Conservation (phyloP, 92 coral and sea anemone genomes). For the Hydrozoanthus gracilis region DNA sequence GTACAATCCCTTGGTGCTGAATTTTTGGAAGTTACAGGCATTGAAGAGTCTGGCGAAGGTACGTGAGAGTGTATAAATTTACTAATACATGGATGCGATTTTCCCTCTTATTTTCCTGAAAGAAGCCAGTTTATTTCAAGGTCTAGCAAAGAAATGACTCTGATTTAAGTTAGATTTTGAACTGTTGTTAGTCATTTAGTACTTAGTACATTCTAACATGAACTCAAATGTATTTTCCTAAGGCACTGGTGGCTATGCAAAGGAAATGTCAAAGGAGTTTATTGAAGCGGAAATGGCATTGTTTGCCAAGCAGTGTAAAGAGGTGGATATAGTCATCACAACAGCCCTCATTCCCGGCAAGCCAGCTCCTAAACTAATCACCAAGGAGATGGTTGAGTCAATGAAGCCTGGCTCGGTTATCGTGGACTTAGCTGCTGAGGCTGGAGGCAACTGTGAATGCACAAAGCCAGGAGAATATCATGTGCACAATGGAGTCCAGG, state of each 20-base stretch:
- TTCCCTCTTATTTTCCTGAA: too few relatives aligned
- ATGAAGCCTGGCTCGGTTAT: conserved; percentile 99
- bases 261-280: conserved; percentile 87
- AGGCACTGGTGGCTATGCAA: conserved; percentile 98
- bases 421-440: conserved; percentile 95
- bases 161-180: too few relatives aligned
- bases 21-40: conserved; percentile 92
- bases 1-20: conserved; percentile 99
- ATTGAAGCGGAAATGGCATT: conserved; percentile 88
- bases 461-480: conserved; percentile 96
- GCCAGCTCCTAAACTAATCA: conserved; percentile 94
- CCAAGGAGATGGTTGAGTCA: conserved; percentile 95
- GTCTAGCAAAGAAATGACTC: too few relatives aligned
- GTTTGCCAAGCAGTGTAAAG: conserved; percentile 97
- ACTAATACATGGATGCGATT: too few relatives aligned
- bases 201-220: neutral
- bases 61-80: neutral
- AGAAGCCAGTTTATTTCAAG: too few relatives aligned
- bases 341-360: conserved; percentile 98
- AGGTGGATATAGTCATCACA: conserved; percentile 92
- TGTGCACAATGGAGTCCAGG: conserved; percentile 94
- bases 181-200: too few relatives aligned
- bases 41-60: conserved; percentile 99
- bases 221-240: neutral
- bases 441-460: conserved; percentile 96